Conservation (phyloP, 2,888 invertebrate genomes). For the Tachina fera region DNA sequence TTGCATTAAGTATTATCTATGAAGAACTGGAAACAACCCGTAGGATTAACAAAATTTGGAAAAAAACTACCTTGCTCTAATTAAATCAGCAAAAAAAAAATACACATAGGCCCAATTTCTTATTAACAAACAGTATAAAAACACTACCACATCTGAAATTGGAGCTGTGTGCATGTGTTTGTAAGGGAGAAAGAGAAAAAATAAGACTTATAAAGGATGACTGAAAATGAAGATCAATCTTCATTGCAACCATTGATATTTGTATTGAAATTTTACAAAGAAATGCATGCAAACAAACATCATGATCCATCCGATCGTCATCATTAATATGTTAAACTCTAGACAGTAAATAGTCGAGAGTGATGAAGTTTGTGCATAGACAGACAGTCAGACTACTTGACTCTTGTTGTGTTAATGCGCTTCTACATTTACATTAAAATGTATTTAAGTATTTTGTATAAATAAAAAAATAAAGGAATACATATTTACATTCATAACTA, state of each 20-base stretch:
- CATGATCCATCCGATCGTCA: constrained; percentile 26
- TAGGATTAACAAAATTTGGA: background rate
- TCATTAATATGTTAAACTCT: constrained; percentile 58
- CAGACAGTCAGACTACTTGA: constrained; percentile 58
- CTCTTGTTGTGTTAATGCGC: constrained; percentile 36
- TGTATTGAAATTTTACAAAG: background rate
- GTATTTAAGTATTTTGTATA: background rate
- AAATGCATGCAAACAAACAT: constrained; percentile 45
- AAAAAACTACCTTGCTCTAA: constrained; percentile 37
- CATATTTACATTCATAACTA: constrained; percentile 43
- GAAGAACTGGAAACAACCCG: background rate
- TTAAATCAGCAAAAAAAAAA: constrained; percentile 40
- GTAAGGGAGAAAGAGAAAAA: background rate
- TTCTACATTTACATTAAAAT: background rate
- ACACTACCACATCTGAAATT: no score
- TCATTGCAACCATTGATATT: constrained; percentile 33
- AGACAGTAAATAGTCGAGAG: constrained; percentile 17
- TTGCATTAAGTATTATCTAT: constrained; percentile 20
- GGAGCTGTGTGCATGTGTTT: no score
- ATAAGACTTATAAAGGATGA: background rate
- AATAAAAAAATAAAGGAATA: background rate
- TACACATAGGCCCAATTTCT: background rate
- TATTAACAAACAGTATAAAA: constrained; percentile 6
- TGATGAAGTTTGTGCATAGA: constrained; percentile 18
- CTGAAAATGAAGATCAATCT: constrained; percentile 38